Evolutionary conservation across 2,797 vertebrate species (phyloP), one percentile per base, ranked within the genome.

Genomic region (Brotula barbata): DNA sequence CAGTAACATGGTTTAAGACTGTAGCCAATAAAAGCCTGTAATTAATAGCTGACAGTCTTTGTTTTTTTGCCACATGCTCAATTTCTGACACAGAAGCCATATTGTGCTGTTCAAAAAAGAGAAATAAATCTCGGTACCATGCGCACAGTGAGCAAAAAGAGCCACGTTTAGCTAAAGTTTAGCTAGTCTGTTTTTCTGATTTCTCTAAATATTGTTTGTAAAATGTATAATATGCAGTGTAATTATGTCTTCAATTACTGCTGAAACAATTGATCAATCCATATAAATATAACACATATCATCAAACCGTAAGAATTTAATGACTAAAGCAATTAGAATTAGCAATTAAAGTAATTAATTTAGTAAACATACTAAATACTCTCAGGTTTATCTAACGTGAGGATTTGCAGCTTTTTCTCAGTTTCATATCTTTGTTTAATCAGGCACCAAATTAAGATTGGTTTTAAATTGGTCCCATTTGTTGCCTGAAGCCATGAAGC

Each of bases 21-120:
- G 62, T 33, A 61, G 56, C 60, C 47, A 68, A 73, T 78, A 72
- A 82, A 76, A 73, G 60, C 34, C 51, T 50, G 16, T 73, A 82
- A 78, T 87, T 78, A 81, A 79, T 71, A 68, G 64, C 58, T 51
- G 58, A 42, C 60, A 40, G 25, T 60, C 43, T 74, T 60, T 41
- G 13, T 64, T 65, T 71, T 64, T 71, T 58, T 61, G 53, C 63
- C 51, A 53, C 60, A 52, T 70, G 64, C 50, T 77, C 20, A 17
- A 59, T 54, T 60, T 52, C 57, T 57, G 21, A 56, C 34, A 39
- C 67, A 47, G 17, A 41, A 66, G 68, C 51, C 51, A 51, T 68
- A 50, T 65, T 56, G 66, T 16, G 9, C 31, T 33, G n/a, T 40
- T 43, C 45, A 21, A 11, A n/a, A 36, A 5, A 21, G 49, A 16